phyloP scores from a whole-genome alignment of 2,888 invertebrate genomes.

The Sipunculus nudus region DNA sequence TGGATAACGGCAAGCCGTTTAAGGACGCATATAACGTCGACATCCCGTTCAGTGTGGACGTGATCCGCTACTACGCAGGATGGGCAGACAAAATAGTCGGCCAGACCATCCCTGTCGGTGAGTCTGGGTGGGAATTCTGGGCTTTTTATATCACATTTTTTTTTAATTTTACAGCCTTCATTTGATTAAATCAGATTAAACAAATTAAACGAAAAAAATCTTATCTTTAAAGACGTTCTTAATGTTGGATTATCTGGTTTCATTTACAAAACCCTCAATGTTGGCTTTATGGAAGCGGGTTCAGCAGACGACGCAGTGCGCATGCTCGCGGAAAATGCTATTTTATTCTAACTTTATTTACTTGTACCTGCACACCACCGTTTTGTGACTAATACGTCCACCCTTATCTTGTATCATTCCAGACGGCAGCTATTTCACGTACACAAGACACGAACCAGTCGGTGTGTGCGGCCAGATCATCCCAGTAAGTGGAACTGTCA shows the following conservation, averaged over 20 bases:
- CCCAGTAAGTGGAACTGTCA: constrained; percentile 69
- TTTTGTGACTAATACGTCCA: not conserved
- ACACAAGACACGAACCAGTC: constrained; percentile 78
- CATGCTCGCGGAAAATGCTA: no score
- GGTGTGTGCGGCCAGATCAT: constrained; percentile 94
- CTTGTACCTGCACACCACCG: not conserved
- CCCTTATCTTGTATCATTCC: not conserved
- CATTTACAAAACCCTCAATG: no score
- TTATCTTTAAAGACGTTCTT: no score
- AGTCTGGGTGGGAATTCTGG: no score
- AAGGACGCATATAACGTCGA: constrained; percentile 38
- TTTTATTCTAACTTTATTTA: no score
- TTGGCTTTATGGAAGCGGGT: no score
- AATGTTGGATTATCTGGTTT: no score
- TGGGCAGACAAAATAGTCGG: constrained; percentile 90
- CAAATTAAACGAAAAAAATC: no score
- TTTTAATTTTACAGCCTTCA: no score
- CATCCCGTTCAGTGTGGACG: constrained; percentile 25
- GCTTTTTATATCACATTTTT: no score
- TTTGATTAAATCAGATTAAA: no score
- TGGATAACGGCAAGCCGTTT: constrained; percentile 71
- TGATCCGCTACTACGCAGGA: constrained; percentile 83
- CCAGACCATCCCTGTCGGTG: constrained; percentile 80
- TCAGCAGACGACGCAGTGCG: no score
- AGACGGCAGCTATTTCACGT: constrained; percentile 61